Base-by-base conservation (phyloP, 2,113 vertebrate genomes). In the Eidolon helvum region DNA sequence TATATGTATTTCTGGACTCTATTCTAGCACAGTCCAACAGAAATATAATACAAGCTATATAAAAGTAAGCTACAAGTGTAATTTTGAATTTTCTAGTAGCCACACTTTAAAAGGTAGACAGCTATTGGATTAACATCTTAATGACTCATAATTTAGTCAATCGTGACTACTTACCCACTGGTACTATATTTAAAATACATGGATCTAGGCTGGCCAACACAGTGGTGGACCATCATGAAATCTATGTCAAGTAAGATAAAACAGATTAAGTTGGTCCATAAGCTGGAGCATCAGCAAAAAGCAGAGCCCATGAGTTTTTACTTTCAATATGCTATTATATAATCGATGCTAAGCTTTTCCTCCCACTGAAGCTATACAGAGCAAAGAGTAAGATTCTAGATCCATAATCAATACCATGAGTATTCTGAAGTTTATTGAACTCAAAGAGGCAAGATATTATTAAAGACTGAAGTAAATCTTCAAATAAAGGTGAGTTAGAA, bases 241-340 rank as follows among this genome's bases (percentile, higher is more conserved):
- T 40, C 16, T 0, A 5, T 19, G 19, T 82, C 59, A 30, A 19
- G 71, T 35, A 26, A 93, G 85, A 38, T 43, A 11, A 30, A 82
- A 61, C 59, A 9, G 28, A 66, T 30, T 75, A 65, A 24, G 33
- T 4, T 2, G 82, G 33, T 7, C 65, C 22, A 1, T 2, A 65
- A 33, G 15, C 66, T 40, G 59, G 33, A n/a, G 66, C 48, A 59
- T 68, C 24, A 0, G 50, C 50, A 8, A 21, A 50, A n/a, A 24
- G n/a, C 68, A 21, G 40, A 61, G 57, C 24, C 75, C 40, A 15
- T 1, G 3, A 14, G 16, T 7, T 40, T 22, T 30, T 21, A 59
- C 87, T 28, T n/a, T 59, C 28, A 35, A 14, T 38, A 35, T 0
- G 3, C 0, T 11, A 1, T 40, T 33, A 11, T 0, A 5, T 28